Conservation (phyloP, 2,797 vertebrate genomes). For the Avahi laniger region DNA sequence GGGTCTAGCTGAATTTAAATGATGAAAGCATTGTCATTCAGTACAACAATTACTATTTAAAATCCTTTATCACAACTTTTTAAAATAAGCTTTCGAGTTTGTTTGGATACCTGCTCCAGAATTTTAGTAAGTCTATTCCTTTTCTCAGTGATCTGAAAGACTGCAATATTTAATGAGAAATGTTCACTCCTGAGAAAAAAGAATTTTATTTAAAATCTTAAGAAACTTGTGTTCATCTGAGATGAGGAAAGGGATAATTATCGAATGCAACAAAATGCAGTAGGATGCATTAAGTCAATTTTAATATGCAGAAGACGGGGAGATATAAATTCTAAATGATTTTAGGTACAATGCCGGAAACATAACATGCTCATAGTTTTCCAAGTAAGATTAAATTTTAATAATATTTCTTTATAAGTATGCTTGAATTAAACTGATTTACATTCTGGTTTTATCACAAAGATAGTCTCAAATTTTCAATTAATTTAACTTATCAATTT, state of each 20-base stretch:
- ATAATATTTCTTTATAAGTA: conserved; percentile 59
- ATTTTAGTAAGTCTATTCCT: not conserved
- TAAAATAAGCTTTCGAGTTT: conserved; percentile 30
- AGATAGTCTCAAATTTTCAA: conserved; percentile 31
- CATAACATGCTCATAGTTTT: conserved; percentile 51
- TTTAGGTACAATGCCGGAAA: conserved; percentile 66
- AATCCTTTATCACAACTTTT: conserved; percentile 10
- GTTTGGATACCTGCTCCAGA: not conserved
- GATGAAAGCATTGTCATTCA: not conserved
- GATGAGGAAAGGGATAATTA: conserved; percentile 47
- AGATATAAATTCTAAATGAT: conserved; percentile 68
- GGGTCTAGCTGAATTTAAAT: conserved; percentile 23
- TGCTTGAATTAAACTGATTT: conserved; percentile 63
- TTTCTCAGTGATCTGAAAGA: conserved; percentile 26
- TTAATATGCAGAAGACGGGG: conserved; percentile 56
- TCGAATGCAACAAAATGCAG: conserved; percentile 57
- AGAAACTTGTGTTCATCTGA: conserved; percentile 47
- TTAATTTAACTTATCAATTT: conserved; percentile 42
- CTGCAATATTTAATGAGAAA: not conserved
- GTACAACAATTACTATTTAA: not conserved
- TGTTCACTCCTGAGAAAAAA: not conserved
- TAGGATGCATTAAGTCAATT: conserved; percentile 57
- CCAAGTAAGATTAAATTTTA: conserved; percentile 74
- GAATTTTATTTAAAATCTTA: conserved; percentile 55
- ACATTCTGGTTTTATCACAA: conserved; percentile 49